Evolutionary conservation across 1,140 invertebrate species (phyloP), one percentile per base, ranked within the genome.

Genomic region (Drosophila auraria): DNA sequence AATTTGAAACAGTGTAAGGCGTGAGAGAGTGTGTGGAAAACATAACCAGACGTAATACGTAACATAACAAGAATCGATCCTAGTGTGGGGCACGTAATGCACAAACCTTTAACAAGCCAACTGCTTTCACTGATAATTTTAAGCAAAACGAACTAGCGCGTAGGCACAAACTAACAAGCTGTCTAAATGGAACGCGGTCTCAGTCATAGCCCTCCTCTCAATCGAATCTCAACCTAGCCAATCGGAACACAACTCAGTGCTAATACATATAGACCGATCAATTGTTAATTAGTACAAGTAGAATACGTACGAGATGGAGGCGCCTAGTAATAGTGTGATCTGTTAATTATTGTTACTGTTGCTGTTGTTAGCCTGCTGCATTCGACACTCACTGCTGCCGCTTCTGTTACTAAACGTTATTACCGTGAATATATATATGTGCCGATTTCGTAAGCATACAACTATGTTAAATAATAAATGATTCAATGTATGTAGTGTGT

Each of bases 401-500:
- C 62, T 75, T 12, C 59, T 82, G 83, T 82, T 86, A 86, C 62
- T 60, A 78, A 78, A 80, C 54, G 69, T 78, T 72, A 78, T 79
- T 54, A 61, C 50, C 44, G 76, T 70, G 66, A 84, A 75, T 90
- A 89, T 90, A 84, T 71, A 57, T 62, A 87, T 77, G 62, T 77
- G 74, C 56, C 56, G 54, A 78, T 54, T 73, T 62, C 61, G 62
- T 83, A 83, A 84, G 86, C 78, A 89, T 73, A 71, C 47, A 75
- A 82, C 77, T 83, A 78, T 83, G 72, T 83, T 89, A 81, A 89
- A 87, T 87, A 84, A 87, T 84, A 89, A 79, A 79, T 80, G 66
- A 72, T 61, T 72, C 44, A 38, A 38, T 56, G 54, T 54, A 61
- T 79, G 54, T 79, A 79, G 60, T 36, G 51, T 44, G 20, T 77